Base-by-base conservation (phyloP, 1,140 invertebrate genomes). In the Bombus polaris region DNA sequence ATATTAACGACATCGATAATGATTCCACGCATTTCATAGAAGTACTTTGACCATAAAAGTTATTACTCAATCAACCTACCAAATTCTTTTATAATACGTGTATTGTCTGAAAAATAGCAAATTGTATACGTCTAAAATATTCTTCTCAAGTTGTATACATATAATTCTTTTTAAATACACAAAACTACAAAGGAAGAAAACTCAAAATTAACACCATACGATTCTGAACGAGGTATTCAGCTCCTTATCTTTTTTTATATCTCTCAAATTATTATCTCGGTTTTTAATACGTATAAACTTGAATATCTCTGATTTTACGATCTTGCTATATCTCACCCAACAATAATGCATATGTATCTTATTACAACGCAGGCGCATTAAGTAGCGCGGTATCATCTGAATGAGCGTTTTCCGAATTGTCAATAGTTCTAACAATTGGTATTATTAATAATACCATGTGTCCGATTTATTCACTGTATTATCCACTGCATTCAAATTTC, bases 281-380 rank as follows among this genome's bases (percentile, higher is more conserved):
- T 13, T 62, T n/a, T 12, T 62, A 12, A n/a, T n/a, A 62, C 28
- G 13, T 28, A n/a, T 62, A 62, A 62, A n/a, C 28, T 62, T 62
- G 59, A 62, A n/a, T 10, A n/a, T n/a, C 3, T n/a, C 0, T 28
- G 28, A 12, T n/a, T n/a, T 62, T n/a, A 62, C 28, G 28, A 62
- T n/a, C 28, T n/a, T 28, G 28, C 10, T 12, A 62, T 4, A 25
- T 59, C 57, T 28, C 12, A 4, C 12, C 4, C 28, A n/a, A 62
- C 59, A 62, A 62, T 62, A 62, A 62, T n/a, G 4, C 28, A 62
- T 53, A 62, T n/a, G 28, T 62, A 32, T 37, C n/a, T 39, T 39
- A 72, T 57, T 65, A 18, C 59, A 88, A 86, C 87, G 87, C 87
- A 88, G 74, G 87, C 87, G 87, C 87, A 73, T 76, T 76, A 66